These are phyloP conservation scores for Enteromius trimaculatus DNA, from an alignment of 2,797 vertebrate species.

Conservation along the genomic window DNA sequence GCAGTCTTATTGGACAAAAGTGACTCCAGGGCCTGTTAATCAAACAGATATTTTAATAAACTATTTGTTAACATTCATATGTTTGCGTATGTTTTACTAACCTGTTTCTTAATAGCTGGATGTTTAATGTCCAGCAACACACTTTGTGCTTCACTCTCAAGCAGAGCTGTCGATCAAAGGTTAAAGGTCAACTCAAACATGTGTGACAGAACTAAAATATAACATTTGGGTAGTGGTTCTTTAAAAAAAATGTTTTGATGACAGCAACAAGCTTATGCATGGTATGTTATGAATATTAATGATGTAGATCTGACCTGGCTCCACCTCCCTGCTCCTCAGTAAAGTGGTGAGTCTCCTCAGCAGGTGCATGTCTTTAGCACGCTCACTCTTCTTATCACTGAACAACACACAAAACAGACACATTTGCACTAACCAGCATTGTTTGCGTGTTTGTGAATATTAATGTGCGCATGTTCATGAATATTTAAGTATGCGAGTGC, in stretches of 20 bases:
- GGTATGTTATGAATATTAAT: conserved; percentile 3
- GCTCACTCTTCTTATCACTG: conserved; percentile 97
- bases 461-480: not conserved
- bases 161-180: conserved; percentile 72
- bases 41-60: conserved; percentile 29
- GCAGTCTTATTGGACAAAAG: conserved; percentile 85
- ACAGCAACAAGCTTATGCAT: not conserved
- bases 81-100: conserved; percentile 53
- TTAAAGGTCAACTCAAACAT: not conserved
- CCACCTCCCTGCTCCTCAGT: conserved; percentile 76
- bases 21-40: conserved; percentile 89
- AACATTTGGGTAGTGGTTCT: not conserved
- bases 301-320: conserved; percentile 68
- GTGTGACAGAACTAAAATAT: not conserved
- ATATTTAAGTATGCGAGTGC: conserved; percentile 40
- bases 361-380: conserved; percentile 95
- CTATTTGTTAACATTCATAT: not conserved
- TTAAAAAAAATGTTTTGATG: not conserved
- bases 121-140: conserved; percentile 94
- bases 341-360: conserved; percentile 87
- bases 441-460: conserved; percentile 35
- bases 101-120: conserved; percentile 95
- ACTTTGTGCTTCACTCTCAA: conserved; percentile 88
- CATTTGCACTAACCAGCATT: not conserved
- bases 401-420: conserved; percentile 41